phyloP scores from a whole-genome alignment of 2,113 vertebrate genomes.

The Toxotes jaculatrix region DNA sequence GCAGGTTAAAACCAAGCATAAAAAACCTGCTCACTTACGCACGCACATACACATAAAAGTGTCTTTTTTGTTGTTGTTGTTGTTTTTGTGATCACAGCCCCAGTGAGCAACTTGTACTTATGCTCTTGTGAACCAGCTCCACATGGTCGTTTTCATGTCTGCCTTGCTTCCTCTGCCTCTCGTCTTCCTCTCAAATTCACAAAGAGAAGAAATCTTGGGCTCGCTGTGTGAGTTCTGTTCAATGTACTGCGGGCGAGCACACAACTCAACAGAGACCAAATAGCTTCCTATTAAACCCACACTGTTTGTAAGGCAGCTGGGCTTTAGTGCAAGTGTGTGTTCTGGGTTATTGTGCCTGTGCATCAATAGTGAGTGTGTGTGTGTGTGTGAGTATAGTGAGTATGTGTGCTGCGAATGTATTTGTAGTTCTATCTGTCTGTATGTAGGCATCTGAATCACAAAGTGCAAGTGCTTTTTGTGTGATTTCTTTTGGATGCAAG shows the following conservation, averaged over 20 bases:
- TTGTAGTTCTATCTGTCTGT: neutral
- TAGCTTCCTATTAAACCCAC: constrained; percentile 58
- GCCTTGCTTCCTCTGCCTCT: constrained; percentile 34
- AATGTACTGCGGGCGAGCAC: constrained; percentile 30
- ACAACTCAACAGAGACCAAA: constrained; percentile 57
- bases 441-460: neutral
- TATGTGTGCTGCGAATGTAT: neutral
- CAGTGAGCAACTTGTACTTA: constrained; percentile 10
- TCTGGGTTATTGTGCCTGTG: neutral
- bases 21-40: constrained; percentile 1
- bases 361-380: neutral
- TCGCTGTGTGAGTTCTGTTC: constrained; percentile 47
- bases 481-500: constrained; percentile 11
- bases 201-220: constrained; percentile 37
- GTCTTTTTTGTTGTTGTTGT: neutral
- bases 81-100: constrained; percentile 1
- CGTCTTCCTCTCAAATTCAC: constrained; percentile 48
- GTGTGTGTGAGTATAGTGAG: too few species aligned
- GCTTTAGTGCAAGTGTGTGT: constrained; percentile 13
- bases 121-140: constrained; percentile 21
- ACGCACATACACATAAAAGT: neutral
- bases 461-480: neutral
- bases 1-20: neutral
- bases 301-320: constrained; percentile 50
- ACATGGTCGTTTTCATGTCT: constrained; percentile 49